These are phyloP conservation scores for Rosalia funebris DNA, from an alignment of 2,888 invertebrate species.

Conservation along the genomic window DNA sequence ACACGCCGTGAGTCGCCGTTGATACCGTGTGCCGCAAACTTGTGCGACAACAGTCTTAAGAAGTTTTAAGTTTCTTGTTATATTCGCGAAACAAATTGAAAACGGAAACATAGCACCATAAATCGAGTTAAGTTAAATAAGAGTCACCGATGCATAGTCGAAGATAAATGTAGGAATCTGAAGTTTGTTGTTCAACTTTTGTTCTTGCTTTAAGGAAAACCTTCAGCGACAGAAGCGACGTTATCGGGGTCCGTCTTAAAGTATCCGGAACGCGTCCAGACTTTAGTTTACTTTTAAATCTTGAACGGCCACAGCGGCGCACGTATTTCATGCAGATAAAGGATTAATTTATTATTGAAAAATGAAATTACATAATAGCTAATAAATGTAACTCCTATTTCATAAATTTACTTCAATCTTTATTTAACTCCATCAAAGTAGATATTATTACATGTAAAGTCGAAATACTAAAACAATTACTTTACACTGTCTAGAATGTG, in stretches of 20 bases:
- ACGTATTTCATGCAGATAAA: not conserved
- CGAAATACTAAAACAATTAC: too few relatives aligned
- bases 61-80: conserved; percentile 10
- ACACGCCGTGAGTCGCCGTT: not conserved
- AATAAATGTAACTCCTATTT: too few relatives aligned
- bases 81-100: conserved; percentile 25
- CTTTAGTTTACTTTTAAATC: conserved; percentile 15
- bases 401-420: too few relatives aligned
- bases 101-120: conserved; percentile 29
- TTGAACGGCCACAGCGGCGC: not conserved
- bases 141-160: conserved; percentile 28
- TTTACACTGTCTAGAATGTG: too few relatives aligned
- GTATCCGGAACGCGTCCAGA: conserved; percentile 26
- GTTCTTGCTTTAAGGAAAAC: conserved; percentile 10
- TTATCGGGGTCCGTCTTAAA: conserved; percentile 24
- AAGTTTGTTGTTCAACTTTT: conserved; percentile 13
- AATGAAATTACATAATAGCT: too few relatives aligned
- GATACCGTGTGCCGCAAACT: not conserved
- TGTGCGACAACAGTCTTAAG: conserved; percentile 2
- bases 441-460: too few relatives aligned
- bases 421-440: too few relatives aligned
- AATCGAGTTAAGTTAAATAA: conserved; percentile 31
- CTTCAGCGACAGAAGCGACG: conserved; percentile 8
- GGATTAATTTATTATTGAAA: too few relatives aligned
- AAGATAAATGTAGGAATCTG: conserved; percentile 28